A percentile compares a stretch with the other conserved stretches of the same genome.
Conservation (phyloP, 2,888 invertebrate genomes). For the Dinocampus coccinellae region DNA sequence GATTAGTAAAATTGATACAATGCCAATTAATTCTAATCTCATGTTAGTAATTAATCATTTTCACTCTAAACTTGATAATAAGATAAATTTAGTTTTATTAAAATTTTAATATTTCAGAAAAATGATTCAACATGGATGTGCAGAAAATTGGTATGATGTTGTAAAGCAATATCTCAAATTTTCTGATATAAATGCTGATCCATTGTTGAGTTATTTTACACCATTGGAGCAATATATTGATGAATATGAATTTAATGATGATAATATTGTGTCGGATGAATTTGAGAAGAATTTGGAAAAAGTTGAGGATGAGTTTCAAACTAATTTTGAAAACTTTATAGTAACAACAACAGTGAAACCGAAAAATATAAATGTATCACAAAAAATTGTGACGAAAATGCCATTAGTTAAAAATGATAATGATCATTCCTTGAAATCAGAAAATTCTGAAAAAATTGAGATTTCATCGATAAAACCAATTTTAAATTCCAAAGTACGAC, state of each 20-base stretch:
- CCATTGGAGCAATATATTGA: slow-evolving; percentile 56
- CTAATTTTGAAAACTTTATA: slow-evolving; percentile 49
- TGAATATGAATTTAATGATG: slow-evolving; percentile 43
- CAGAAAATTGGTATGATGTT: slow-evolving; percentile 52
- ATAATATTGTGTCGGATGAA: slow-evolving; percentile 35
- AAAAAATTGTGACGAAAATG: neutral
- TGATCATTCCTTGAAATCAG: neutral
- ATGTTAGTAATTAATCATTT: slow-evolving; percentile 51
- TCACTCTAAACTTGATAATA: no score
- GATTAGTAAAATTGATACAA: slow-evolving; percentile 46
- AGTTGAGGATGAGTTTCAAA: slow-evolving; percentile 49
- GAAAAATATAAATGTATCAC: neutral
- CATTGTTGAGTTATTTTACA: slow-evolving; percentile 54
- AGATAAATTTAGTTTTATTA: no score
- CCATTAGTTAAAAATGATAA: neutral
- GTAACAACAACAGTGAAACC: slow-evolving; percentile 31
- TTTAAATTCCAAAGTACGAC: neutral
- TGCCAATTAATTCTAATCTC: slow-evolving; percentile 47
- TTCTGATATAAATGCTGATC: slow-evolving; percentile 46
- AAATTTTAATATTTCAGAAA: slow-evolving; percentile 46
- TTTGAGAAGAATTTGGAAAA: slow-evolving; percentile 53
- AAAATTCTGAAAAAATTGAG: slow-evolving; percentile 12
- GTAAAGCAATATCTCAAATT: slow-evolving; percentile 50
- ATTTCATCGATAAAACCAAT: neutral
- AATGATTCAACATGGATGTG: slow-evolving; percentile 53